Evolutionary conservation across 2,888 invertebrate genomes (phyloP), one percentile per base, ranked within the genome.

Genomic region (Lycophotia porphyrea): DNA sequence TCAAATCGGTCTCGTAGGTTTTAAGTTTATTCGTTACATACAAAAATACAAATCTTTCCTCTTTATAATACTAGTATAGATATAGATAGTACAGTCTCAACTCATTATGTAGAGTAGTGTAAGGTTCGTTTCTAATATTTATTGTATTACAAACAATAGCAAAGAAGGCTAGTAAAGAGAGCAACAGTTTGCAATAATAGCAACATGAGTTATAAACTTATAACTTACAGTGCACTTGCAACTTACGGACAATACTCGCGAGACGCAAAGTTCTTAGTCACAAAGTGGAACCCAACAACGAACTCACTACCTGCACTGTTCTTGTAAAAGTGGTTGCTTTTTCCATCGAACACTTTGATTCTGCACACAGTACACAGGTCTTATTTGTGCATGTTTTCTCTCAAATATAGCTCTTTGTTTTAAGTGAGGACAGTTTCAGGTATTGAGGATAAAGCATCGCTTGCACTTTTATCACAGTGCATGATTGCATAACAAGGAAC

Each of bases 171-270:
- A n/a, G n/a, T 15, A 0, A 0, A 21, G 24, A 31, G 36, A 1
- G 47, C 71, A 34, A 42, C 13, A 70, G 55, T 34, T 49, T 21
- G 39, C 27, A 34, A 47, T 24, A 27, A 67, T n/a, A 27, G 42
- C 65, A 24, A 36, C 13, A 18, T 24, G n/a, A n/a, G n/a, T n/a
- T n/a, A 44, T 27, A n/a, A 5, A 73, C 31, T 44, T 72, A 61
- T 31, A 76, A 80, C 5, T 80, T 44, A 15, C 15, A 79, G 61
- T 76, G 80, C 80, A 52, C 42, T 60, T n/a, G 11, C 27, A 21
- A 44, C 11, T 27, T 71, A 11, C 8, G 11, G 21, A 34, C 39
- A 47, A 39, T 27, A 49, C 24, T 58, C 21, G 55, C 47, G 58
- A 66, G n/a, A 18, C 34, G 49, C 42, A 9, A 49, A 60, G 5